Base-by-base conservation (phyloP, 2,888 invertebrate species). In the Thecocarcelia acutangulata region DNA sequence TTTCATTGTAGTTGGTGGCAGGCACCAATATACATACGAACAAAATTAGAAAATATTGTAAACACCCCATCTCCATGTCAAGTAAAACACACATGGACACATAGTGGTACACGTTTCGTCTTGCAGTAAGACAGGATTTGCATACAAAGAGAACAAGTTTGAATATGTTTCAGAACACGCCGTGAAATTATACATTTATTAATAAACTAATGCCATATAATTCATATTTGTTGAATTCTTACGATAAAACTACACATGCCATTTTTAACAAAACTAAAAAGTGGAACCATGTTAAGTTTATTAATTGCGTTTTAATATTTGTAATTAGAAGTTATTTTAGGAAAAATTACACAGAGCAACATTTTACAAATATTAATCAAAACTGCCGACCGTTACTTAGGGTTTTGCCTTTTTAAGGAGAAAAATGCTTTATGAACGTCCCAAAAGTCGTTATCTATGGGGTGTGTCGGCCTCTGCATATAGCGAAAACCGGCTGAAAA, bases 141-240 rank as follows among this genome's bases (percentile, higher is more conserved):
- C 13, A 56, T 19, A n/a, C 9, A 5, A 28, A 52, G 33, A 48
- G 19, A 24, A 13, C 33, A 44, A 28, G 21, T 52, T 50, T 33
- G 28, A 58, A 50, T 61, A 9, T 24, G 6, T 68, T 73, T 54
- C 28, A 6, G 40, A 59, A 58, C 6, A 33, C 2, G 24, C 48
- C 19, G 56, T 70, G 17, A 64, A 59, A 70, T 64, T 69, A 73
- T 69, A 48, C 15, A 64, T 80, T 66, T 54, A 46, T 70, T 59
- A 75, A 79, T 79, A 63, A 69, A 74, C 63, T 79, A 56, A 74
- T 37, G 50, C 17, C 48, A n/a, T 56, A 58, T 69, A 74, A 79
- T n/a, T 79, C 48, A 79, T 63, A 48, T 19, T 33, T 28, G 19
- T 50, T 21, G 3, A 46, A 54, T 61, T 48, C 40, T 58, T 56